Conservation (phyloP, 2,797 vertebrate species). For the Acanthopagrus latus region DNA sequence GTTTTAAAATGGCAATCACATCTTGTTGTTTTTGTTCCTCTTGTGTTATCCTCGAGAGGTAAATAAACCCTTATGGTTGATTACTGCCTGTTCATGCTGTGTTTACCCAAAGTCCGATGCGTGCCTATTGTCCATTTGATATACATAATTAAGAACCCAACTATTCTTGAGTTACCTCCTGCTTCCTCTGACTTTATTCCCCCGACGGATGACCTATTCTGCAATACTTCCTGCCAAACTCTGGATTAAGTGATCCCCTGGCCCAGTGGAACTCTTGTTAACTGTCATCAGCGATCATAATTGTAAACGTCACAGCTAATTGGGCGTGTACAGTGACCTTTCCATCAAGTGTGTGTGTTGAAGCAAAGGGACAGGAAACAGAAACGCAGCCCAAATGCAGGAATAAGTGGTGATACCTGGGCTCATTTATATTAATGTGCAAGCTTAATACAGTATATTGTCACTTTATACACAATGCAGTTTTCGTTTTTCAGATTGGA, state of each 20-base stretch:
- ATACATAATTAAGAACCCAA: conserved; percentile 55
- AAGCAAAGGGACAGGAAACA: conserved; percentile 32
- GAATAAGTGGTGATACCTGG: neutral
- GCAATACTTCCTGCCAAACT: conserved; percentile 50
- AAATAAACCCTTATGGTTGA: conserved; percentile 48
- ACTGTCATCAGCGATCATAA: conserved; percentile 74
- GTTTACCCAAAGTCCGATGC: conserved; percentile 25
- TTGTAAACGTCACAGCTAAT: conserved; percentile 82
- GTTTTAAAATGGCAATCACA: conserved; percentile 69
- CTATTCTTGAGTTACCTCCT: conserved; percentile 27
- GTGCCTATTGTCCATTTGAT: conserved; percentile 39
- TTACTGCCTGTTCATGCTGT: conserved; percentile 45
- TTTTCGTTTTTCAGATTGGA: too few relatives aligned
- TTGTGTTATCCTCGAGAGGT: conserved; percentile 55
- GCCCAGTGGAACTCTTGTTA: conserved; percentile 67
- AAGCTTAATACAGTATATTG: neutral
- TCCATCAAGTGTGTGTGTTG: conserved; percentile 61
- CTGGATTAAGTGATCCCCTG: conserved; percentile 71
- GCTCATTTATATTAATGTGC: neutral
- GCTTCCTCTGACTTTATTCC: conserved; percentile 32
- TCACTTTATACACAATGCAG: neutral
- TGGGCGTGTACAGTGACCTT: conserved; percentile 79
- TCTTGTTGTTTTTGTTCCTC: conserved; percentile 50
- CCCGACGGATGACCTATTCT: conserved; percentile 67
- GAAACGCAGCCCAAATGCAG: neutral